phyloP scores from a whole-genome alignment of 1,140 invertebrate genomes.

The Danaus plexippus region DNA sequence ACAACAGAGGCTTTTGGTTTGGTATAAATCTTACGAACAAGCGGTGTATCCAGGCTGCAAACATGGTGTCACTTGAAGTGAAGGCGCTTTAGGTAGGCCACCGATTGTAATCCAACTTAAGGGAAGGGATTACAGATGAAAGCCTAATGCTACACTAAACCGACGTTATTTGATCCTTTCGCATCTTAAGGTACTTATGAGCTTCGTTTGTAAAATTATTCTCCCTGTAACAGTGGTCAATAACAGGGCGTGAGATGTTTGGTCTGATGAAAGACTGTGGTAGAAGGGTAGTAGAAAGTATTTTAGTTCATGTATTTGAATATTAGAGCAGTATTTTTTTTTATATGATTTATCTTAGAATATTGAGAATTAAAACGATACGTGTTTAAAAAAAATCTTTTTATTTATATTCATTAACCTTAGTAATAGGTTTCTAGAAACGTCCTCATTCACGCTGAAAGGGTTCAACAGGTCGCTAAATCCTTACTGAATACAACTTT shows the following conservation, averaged over 20 bases:
- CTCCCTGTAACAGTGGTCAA: constrained; percentile 45
- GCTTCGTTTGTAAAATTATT: constrained; percentile 61
- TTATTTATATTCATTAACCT: too few relatives aligned
- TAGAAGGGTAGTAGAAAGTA: too few relatives aligned
- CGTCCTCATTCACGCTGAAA: too few relatives aligned
- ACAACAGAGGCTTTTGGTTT: constrained; percentile 25
- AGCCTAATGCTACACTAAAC: constrained; percentile 51
- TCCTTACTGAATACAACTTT: too few relatives aligned
- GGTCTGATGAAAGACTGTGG: too few relatives aligned
- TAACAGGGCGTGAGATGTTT: constrained; percentile 5
- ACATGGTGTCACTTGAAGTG: constrained; percentile 39
- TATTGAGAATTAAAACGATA: background rate
- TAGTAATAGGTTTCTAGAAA: too few relatives aligned
- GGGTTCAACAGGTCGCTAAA: too few relatives aligned
- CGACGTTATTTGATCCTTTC: constrained; percentile 53
- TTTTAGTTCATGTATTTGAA: too few relatives aligned
- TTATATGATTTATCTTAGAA: background rate
- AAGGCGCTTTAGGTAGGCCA: constrained; percentile 48
- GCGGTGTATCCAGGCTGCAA: constrained; percentile 43
- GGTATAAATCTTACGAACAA: constrained; percentile 44
- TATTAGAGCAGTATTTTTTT: background rate
- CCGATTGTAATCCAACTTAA: constrained; percentile 56
- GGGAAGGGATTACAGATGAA: constrained; percentile 53
- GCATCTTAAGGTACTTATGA: constrained; percentile 39
- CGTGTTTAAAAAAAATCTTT: too few relatives aligned